These are phyloP conservation scores for Dryobota labecula DNA, from an alignment of 2,888 invertebrate genomes.

Conservation along the genomic window DNA sequence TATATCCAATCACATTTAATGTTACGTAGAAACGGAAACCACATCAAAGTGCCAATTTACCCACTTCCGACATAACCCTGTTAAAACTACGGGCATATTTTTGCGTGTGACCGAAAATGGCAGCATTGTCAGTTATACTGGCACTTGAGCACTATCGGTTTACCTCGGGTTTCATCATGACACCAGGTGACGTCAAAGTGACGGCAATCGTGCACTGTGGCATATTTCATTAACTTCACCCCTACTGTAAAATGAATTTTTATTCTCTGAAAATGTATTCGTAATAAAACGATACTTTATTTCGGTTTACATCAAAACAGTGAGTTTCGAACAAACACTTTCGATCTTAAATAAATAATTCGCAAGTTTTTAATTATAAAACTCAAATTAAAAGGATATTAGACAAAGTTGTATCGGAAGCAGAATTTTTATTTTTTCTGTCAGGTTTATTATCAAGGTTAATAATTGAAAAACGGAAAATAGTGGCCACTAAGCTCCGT, in stretches of 20 bases:
- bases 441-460: too few relatives aligned
- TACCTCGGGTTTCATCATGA: conserved; percentile 32
- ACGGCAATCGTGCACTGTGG: conserved; percentile 33
- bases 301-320: background rate
- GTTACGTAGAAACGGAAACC: conserved; percentile 2
- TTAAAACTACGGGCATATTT: conserved; percentile 22
- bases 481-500: too few relatives aligned
- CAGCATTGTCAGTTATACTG: conserved; percentile 26
- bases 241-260: conserved; percentile 29
- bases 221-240: conserved; percentile 34
- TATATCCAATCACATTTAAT: background rate
- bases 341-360: background rate
- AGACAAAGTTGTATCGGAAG: too few relatives aligned
- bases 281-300: background rate
- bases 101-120: conserved; percentile 33
- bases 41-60: conserved; percentile 20
- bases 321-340: background rate
- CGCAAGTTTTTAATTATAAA: background rate
- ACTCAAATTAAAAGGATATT: background rate
- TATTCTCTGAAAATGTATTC: conserved; percentile 6
- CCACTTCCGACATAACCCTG: background rate
- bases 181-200: conserved; percentile 39
- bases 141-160: conserved; percentile 33
- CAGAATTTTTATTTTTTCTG: background rate
- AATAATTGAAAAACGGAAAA: too few relatives aligned